A percentile compares a stretch with the other conserved stretches of the same genome.
phyloP scores from a whole-genome alignment of 2,888 invertebrate genomes.

The Arrhopalites spinosus region DNA sequence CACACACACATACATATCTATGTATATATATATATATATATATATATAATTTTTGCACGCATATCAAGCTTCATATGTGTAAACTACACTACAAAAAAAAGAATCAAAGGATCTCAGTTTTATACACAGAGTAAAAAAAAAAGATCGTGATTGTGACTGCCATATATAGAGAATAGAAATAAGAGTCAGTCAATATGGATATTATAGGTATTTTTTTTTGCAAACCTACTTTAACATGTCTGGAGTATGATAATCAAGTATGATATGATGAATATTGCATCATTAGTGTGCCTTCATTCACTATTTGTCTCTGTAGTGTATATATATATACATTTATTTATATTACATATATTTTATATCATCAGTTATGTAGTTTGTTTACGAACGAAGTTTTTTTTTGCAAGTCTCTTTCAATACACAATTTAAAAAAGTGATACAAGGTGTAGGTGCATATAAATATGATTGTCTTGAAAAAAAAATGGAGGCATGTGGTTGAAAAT shows the following conservation, averaged over 20 bases:
- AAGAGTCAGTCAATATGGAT: not conserved
- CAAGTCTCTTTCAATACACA: too few relatives aligned
- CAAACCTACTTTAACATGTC: constrained; percentile 24
- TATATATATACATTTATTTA: not conserved
- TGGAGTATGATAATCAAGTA: constrained; percentile 5
- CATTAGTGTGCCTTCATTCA: not conserved
- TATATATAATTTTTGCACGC: not conserved
- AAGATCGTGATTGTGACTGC: too few relatives aligned
- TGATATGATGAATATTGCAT: constrained; percentile 19
- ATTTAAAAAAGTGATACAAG: too few relatives aligned
- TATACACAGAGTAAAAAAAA: too few relatives aligned
- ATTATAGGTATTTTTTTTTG: constrained; percentile 4
- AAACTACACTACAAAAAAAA: too few relatives aligned
- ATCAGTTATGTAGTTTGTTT: not conserved
- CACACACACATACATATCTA: not conserved
- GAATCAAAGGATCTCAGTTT: too few relatives aligned
- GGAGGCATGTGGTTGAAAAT: too few relatives aligned
- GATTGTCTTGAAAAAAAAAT: too few relatives aligned
- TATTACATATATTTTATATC: not conserved
- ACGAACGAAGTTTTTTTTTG: not conserved
- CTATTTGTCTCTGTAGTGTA: not conserved
- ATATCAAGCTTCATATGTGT: not conserved
- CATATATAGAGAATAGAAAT: too few relatives aligned
- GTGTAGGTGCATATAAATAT: too few relatives aligned
- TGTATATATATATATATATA: not conserved